phyloP scores from a whole-genome alignment of 2,888 invertebrate genomes.

The Lepidocyrtinus sp. region DNA sequence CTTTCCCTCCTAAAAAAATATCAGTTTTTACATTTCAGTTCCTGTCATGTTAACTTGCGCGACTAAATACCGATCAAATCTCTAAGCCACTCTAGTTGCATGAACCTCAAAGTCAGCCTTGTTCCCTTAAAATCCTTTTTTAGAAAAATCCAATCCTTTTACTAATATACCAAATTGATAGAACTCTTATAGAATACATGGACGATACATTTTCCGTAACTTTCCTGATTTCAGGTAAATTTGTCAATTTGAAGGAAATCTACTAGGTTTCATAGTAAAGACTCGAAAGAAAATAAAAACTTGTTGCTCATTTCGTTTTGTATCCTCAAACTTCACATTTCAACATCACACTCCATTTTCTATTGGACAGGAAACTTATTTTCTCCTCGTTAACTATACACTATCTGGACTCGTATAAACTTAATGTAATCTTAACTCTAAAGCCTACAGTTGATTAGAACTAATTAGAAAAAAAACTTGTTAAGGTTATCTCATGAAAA shows the following conservation, averaged over 20 bases:
- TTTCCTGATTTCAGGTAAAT: too few species aligned
- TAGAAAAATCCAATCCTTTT: not conserved
- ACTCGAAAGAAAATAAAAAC: conserved; percentile 36
- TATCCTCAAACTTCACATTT: conserved; percentile 12
- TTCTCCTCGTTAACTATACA: not conserved
- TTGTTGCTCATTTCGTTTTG: not conserved
- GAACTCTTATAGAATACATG: too few species aligned
- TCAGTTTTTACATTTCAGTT: not conserved
- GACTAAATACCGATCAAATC: not conserved
- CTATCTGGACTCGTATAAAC: not conserved
- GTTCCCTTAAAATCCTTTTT: conserved; percentile 24
- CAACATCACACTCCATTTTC: conserved; percentile 30
- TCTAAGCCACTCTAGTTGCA: conserved; percentile 45
- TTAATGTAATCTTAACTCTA: not conserved
- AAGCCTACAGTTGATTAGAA: too few species aligned
- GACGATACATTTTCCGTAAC: too few species aligned
- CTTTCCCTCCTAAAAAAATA: too few species aligned
- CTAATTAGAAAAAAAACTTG: conserved; percentile 7
- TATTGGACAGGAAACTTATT: conserved; percentile 31
- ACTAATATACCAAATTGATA: too few species aligned
- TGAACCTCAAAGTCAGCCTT: conserved; percentile 51
- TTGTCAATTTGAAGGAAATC: too few species aligned
- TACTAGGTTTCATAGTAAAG: too few species aligned
- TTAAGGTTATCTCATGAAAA: too few species aligned
- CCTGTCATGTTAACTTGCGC: not conserved